Conservation (phyloP, 2,888 invertebrate species). For the Oeneis ivallda region DNA sequence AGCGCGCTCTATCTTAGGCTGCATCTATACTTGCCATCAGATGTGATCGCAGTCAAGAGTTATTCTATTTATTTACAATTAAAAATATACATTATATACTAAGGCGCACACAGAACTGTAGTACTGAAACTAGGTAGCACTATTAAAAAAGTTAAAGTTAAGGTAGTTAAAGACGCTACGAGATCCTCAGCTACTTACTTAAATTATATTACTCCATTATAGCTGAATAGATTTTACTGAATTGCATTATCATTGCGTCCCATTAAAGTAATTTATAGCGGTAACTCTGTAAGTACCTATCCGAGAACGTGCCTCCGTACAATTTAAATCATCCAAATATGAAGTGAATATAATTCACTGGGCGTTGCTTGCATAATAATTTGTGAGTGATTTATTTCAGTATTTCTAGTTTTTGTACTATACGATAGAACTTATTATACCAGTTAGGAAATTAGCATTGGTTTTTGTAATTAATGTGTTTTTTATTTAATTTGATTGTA, state of each 20-base stretch:
- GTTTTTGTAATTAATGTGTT: not conserved
- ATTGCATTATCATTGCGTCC: not conserved
- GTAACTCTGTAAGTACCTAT: not conserved
- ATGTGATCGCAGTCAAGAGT: too few relatives aligned
- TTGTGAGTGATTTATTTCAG: not conserved
- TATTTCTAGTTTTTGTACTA: not conserved
- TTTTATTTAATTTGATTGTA: too few relatives aligned
- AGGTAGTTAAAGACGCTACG: too few relatives aligned
- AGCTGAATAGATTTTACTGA: not conserved
- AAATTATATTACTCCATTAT: too few relatives aligned
- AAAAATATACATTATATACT: too few relatives aligned
- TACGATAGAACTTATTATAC: not conserved
- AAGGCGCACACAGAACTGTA: not conserved
- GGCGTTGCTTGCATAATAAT: not conserved
- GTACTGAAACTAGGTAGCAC: not conserved
- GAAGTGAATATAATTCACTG: not conserved
- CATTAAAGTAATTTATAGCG: not conserved
- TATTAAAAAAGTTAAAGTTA: too few relatives aligned
- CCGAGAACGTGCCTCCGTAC: not conserved
- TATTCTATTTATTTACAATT: too few relatives aligned
- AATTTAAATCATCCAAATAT: slow-evolving; percentile 1
- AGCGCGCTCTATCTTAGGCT: too few relatives aligned
- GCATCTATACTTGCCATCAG: too few relatives aligned
- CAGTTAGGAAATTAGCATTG: not conserved
- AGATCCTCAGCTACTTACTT: too few relatives aligned